phyloP scores from a whole-genome alignment of 2,888 invertebrate species.

The Philereme vetulata region DNA sequence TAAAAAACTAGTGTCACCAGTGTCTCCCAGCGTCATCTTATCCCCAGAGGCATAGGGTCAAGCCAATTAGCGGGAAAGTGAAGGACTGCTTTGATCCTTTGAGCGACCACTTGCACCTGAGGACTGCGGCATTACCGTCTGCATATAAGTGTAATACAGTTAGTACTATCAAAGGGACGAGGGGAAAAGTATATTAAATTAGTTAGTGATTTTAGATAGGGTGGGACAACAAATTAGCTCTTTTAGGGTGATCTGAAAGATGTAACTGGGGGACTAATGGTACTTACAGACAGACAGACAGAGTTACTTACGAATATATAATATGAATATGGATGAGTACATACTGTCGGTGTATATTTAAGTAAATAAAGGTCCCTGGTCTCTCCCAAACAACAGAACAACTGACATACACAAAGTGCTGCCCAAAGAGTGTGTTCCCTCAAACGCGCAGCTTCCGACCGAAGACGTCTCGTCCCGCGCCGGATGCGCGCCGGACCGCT shows the following conservation, averaged over 20 bases:
- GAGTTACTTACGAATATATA: too few species aligned
- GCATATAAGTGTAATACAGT: slow-evolving; percentile 1
- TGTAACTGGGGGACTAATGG: background rate
- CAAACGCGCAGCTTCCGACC: slow-evolving; percentile 56
- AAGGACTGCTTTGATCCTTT: slow-evolving; percentile 70
- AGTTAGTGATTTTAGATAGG: too few species aligned
- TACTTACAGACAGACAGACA: too few species aligned
- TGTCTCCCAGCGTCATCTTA: slow-evolving; percentile 43
- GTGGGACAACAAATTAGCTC: too few species aligned
- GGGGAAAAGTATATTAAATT: background rate
- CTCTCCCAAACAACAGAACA: slow-evolving; percentile 32
- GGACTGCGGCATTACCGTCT: slow-evolving; percentile 21
- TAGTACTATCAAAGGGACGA: slow-evolving; percentile 2
- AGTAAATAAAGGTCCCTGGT: background rate
- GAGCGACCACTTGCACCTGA: slow-evolving; percentile 47
- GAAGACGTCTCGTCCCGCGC: slow-evolving; percentile 65
- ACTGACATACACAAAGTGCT: slow-evolving; percentile 42
- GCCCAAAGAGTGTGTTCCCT: slow-evolving; percentile 35
- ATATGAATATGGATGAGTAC: too few species aligned
- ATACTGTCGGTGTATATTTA: too few species aligned
- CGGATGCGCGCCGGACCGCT: slow-evolving; percentile 76
- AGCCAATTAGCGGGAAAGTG: slow-evolving; percentile 74
- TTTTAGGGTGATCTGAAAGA: background rate
- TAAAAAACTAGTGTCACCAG: background rate
- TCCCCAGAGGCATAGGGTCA: slow-evolving; percentile 51